Conservation (phyloP, 2,888 invertebrate genomes). For the Drosophila birchii region DNA sequence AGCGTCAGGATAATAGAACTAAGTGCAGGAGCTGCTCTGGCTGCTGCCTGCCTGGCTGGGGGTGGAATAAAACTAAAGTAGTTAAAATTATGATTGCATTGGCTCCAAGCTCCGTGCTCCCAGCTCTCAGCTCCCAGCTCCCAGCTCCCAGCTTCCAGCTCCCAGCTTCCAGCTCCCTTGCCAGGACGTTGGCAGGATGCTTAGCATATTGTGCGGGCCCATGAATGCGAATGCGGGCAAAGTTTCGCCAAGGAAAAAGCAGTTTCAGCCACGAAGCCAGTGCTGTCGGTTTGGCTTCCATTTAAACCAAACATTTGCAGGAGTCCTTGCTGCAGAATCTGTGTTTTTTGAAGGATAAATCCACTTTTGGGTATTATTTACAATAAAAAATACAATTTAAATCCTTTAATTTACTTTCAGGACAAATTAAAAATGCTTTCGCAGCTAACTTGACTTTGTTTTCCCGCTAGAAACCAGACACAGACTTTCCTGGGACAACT, state of each 20-base stretch:
- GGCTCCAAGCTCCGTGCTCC: slow-evolving; percentile 38
- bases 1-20: slow-evolving; percentile 64
- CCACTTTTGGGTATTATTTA: background rate
- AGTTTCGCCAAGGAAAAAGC: slow-evolving; percentile 21
- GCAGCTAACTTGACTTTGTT: background rate
- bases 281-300: slow-evolving; percentile 2
- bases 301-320: background rate
- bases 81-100: slow-evolving; percentile 80
- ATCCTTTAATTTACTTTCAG: background rate
- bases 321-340: background rate
- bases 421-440: background rate
- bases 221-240: slow-evolving; percentile 71
- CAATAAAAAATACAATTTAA: background rate
- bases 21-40: slow-evolving; percentile 62
- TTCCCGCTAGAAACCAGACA: background rate
- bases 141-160: background rate
- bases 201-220: slow-evolving; percentile 70
- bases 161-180: slow-evolving; percentile 8
- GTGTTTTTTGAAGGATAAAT: background rate
- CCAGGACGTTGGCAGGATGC: slow-evolving; percentile 42
- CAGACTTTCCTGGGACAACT: background rate
- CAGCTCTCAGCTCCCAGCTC: slow-evolving; percentile 1
- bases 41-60: slow-evolving; percentile 1
- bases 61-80: slow-evolving; percentile 72
- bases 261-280: background rate